Evolutionary conservation across 2,797 vertebrate species (phyloP).

Genomic region (Philypnodon macrostomus): DNA sequence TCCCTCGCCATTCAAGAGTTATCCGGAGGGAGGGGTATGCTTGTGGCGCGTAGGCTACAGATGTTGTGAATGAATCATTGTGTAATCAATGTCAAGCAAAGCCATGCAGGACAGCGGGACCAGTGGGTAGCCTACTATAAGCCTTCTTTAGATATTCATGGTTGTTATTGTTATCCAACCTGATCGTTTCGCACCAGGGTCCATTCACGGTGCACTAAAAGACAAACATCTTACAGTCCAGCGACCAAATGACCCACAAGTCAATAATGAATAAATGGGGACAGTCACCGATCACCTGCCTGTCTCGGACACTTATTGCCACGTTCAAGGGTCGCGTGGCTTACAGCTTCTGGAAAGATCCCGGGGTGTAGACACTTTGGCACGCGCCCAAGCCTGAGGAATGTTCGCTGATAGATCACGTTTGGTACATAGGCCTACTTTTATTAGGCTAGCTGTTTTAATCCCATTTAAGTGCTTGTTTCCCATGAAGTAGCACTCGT

Average conservation of each 20-base stretch:
- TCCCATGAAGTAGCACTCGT: background rate
- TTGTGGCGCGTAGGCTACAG: slow-evolving; percentile 22
- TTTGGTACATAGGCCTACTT: too few relatives aligned
- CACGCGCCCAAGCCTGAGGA: slow-evolving; percentile 23
- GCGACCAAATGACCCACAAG: slow-evolving; percentile 28
- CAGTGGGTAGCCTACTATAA: slow-evolving; percentile 20
- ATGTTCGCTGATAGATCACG: too few relatives aligned
- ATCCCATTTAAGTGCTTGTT: too few relatives aligned
- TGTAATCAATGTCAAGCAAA: slow-evolving; percentile 64
- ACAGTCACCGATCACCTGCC: slow-evolving; percentile 40
- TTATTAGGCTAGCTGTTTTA: too few relatives aligned
- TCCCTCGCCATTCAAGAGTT: slow-evolving; percentile 1
- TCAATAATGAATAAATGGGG: slow-evolving; percentile 48
- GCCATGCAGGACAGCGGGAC: slow-evolving; percentile 20
- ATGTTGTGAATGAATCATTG: slow-evolving; percentile 61
- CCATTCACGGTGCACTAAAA: slow-evolving; percentile 27
- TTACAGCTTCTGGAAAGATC: slow-evolving; percentile 17
- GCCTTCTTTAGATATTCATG: background rate
- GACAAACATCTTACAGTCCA: slow-evolving; percentile 16
- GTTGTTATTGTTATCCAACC: slow-evolving; percentile 10
- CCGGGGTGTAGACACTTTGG: slow-evolving; percentile 26
- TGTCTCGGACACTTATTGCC: slow-evolving; percentile 38
- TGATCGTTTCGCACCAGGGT: slow-evolving; percentile 30
- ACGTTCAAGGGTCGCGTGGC: slow-evolving; percentile 13
- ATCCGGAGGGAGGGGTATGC: background rate